Evolutionary conservation across 2,797 vertebrate species (phyloP).

Genomic region (Petrocephalus sullivani): DNA sequence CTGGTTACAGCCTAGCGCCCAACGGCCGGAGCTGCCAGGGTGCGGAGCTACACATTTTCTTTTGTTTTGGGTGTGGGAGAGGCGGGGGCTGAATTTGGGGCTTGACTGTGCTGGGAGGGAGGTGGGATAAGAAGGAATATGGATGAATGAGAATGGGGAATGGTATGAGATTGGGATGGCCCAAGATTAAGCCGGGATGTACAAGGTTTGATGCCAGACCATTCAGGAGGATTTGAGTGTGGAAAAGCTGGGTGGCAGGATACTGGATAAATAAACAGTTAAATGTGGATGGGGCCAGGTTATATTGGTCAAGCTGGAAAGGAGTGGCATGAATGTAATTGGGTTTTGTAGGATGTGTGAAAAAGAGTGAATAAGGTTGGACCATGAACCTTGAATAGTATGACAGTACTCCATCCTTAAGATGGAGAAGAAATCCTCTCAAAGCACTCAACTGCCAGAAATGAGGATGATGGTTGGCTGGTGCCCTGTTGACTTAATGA

Average conservation of each 20-base stretch:
- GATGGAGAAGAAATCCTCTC: neutral
- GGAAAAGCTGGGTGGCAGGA: neutral
- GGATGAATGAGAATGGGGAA: neutral
- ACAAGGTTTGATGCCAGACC: neutral
- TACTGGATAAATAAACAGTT: neutral
- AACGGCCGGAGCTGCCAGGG: constrained; percentile 84
- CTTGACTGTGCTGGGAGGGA: neutral
- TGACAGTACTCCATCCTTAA: neutral
- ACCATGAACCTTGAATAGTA: neutral
- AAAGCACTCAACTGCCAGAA: neutral
- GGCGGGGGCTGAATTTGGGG: neutral
- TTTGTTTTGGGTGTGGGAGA: neutral
- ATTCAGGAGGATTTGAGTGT: neutral
- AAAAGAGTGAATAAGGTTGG: neutral
- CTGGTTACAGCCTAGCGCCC: constrained; percentile 70
- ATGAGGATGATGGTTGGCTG: no score
- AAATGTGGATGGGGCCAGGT: neutral
- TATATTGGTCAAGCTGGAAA: neutral
- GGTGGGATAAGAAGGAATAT: neutral
- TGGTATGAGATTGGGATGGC: neutral
- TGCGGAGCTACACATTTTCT: constrained; percentile 35
- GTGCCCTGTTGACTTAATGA: neutral
- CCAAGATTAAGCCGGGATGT: neutral
- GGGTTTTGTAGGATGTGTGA: neutral
- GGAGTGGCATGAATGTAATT: neutral